Evolutionary conservation across 2,888 invertebrate species (phyloP), one percentile per base, ranked within the genome.

Genomic region (Tuta absoluta): DNA sequence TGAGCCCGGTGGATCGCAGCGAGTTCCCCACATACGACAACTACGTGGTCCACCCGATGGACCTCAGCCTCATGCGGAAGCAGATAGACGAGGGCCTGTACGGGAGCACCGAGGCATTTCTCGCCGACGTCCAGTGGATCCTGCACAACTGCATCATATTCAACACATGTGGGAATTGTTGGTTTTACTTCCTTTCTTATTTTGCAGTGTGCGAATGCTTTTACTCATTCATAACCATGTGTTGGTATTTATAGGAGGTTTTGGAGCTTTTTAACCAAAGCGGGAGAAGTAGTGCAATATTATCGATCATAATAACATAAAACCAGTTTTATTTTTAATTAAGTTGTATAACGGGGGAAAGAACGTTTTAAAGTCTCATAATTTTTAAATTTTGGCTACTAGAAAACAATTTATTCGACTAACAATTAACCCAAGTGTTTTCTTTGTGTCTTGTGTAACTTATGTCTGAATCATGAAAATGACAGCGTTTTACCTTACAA

Each of bases 91-190:
- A 93, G 61, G 95, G 95, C 62, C 79, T 93, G 24, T 98, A 98
- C 85, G 96, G 96, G 14, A 97, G 96, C 80, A 96, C 97, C 0
- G 97, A 97, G 76, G 96, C 97, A 2, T 98, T 98, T 85, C 91
- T 96, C 64, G 95, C 96, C 0, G 98, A 98, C 84, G 95, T 95
- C 10, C 97, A 97, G 82, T 98, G 98, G 98, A 96, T 99, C 77
- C 92, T 97, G 62, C 98, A 98, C 84, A 98, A 98, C 86, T 96
- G 97, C 77, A 95, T 96, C 66, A 95, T 98, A 68, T 98, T 96
- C 81, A 98, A 97, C 90, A 95, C 97, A 77, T 93, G 98, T 96
- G 93, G 93, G 95, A 92, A 72, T 69, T 72, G 67, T 72, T 75
- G 75, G 73, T 72, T 68, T 19, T 73, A 69, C 70, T 71, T 72